phyloP scores from a whole-genome alignment of 2,888 invertebrate genomes.

The Pyrrhosoma nymphula region DNA sequence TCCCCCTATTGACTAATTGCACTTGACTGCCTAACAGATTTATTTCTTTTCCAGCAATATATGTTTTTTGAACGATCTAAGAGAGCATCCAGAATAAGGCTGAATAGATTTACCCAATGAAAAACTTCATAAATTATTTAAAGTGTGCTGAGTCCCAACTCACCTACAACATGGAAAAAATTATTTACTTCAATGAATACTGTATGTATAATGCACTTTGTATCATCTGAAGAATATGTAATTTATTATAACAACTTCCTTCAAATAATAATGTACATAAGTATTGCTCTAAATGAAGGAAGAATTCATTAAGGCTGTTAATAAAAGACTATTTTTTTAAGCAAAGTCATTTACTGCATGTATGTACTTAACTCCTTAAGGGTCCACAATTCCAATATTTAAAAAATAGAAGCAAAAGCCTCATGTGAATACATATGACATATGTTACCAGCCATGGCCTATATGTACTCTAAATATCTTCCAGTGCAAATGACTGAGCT shows the following conservation, averaged over 20 bases:
- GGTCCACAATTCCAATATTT: no score
- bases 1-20: not conserved
- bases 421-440: no score
- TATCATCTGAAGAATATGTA: not conserved
- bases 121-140: not conserved
- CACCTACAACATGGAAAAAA: not conserved
- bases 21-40: not conserved
- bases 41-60: slow-evolving; percentile 82
- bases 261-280: not conserved
- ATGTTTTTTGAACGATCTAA: slow-evolving; percentile 83
- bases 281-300: not conserved
- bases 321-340: not conserved
- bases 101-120: slow-evolving; percentile 33
- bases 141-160: not conserved
- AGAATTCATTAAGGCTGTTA: not conserved
- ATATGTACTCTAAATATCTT: no score
- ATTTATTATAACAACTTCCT: not conserved
- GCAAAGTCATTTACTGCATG: no score
- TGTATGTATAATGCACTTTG: not conserved
- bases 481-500: no score
- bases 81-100: slow-evolving; percentile 66
- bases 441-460: no score
- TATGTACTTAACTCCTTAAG: no score
- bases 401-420: no score
- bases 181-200: not conserved